phyloP scores from a whole-genome alignment of 35 echinoderm and acorn worm species.

The Acanthaster planci region DNA sequence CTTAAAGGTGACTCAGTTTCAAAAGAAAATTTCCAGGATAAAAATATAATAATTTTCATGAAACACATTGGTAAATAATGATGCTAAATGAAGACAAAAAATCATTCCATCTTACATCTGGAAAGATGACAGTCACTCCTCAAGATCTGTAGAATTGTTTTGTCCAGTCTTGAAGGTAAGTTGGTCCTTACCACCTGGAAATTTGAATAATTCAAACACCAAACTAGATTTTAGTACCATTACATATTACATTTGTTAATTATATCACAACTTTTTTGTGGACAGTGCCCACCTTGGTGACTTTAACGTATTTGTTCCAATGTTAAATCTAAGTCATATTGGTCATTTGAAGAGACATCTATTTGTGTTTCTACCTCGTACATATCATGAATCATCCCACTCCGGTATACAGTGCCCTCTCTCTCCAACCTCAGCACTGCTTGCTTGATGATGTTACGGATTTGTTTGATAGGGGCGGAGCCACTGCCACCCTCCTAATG shows the following conservation, averaged over 20 bases:
- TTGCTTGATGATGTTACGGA: conserved; percentile 49
- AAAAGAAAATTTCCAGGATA: too few relatives aligned
- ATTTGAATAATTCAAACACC: neutral
- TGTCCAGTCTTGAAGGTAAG: neutral
- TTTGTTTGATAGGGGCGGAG: conserved; percentile 19
- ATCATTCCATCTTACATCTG: conserved; percentile 22
- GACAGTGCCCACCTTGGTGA: too few relatives aligned
- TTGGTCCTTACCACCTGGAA: neutral
- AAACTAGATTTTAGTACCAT: neutral
- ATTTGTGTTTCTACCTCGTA: conserved; percentile 27
- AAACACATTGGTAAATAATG: too few relatives aligned
- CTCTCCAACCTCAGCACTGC: conserved; percentile 25
- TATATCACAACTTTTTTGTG: too few relatives aligned
- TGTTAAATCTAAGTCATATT: too few relatives aligned
- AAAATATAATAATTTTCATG: too few relatives aligned
- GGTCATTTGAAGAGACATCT: too few relatives aligned
- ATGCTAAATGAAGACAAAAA: too few relatives aligned
- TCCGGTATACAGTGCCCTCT: conserved; percentile 33
- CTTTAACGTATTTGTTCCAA: too few relatives aligned
- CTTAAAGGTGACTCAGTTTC: too few relatives aligned
- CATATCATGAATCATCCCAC: conserved; percentile 11
- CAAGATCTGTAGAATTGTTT: conserved; percentile 33
- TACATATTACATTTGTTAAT: too few relatives aligned
- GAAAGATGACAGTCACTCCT: conserved; percentile 37
- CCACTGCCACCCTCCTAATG: neutral